These are phyloP conservation scores for Amphipoea oculea DNA, from an alignment of 2,888 invertebrate genomes.

Conservation along the genomic window DNA sequence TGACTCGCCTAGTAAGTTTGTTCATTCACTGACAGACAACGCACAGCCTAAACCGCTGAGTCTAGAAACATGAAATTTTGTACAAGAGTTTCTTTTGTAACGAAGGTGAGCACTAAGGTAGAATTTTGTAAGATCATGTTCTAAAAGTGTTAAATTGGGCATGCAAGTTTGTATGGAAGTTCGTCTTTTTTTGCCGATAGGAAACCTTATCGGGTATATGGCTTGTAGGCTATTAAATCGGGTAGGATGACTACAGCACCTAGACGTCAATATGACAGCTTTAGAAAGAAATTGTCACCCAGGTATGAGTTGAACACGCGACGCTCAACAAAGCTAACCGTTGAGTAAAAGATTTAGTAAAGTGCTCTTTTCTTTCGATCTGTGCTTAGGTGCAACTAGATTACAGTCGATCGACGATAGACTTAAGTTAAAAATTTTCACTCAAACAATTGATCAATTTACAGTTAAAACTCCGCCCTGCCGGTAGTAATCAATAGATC, in stretches of 20 bases:
- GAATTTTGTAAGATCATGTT: background rate
- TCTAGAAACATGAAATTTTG: background rate
- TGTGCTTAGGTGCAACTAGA: background rate
- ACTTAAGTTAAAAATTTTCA: background rate
- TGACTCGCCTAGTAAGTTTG: slow-evolving; percentile 78
- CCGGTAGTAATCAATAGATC: background rate
- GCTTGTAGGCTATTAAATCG: background rate
- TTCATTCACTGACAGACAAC: background rate
- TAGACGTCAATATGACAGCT: background rate
- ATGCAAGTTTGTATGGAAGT: background rate
- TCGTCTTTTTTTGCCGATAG: background rate
- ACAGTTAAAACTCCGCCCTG: background rate
- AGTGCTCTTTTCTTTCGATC: background rate
- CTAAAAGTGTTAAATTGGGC: background rate
- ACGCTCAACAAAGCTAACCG: background rate
- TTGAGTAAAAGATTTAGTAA: background rate
- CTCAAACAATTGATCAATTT: background rate
- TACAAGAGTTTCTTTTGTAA: background rate
- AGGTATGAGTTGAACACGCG: background rate
- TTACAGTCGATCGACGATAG: background rate
- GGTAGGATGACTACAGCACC: background rate
- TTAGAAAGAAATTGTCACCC: slow-evolving; percentile 2
- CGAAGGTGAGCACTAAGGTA: background rate
- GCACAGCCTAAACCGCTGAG: too few relatives aligned
- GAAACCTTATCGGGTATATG: background rate